Percentiles rank a stretch among this genome's conserved stretches.
Evolutionary conservation across 2,113 vertebrate genomes (phyloP).

Genomic region (Cebus imitator): DNA sequence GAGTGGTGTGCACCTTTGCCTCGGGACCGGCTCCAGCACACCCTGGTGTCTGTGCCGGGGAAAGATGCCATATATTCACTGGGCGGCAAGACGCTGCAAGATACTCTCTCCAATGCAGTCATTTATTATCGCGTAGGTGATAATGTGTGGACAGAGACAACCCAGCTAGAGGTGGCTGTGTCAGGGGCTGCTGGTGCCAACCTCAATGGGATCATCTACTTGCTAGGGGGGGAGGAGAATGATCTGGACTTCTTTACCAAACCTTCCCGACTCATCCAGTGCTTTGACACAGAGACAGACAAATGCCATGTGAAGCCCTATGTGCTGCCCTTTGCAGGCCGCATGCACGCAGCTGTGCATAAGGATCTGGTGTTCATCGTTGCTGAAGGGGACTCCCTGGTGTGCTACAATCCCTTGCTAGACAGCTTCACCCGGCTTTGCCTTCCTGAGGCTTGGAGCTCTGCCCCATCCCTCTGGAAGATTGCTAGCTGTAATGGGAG

Average conservation of each 20-base stretch:
- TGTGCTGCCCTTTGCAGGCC: conserved; percentile 94
- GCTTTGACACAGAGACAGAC: conserved; percentile 94
- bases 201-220: conserved; percentile 95
- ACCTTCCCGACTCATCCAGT: conserved; percentile 98
- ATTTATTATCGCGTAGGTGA: conserved; percentile 97
- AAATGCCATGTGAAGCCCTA: conserved; percentile 96
- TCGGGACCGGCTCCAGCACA: conserved; percentile 96
- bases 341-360: conserved; percentile 97
- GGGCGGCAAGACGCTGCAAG: conserved; percentile 96
- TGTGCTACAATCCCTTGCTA: conserved; percentile 96
- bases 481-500: conserved; percentile 98
- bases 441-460: conserved; percentile 97
- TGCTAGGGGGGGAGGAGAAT: conserved; percentile 97
- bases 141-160: conserved; percentile 98
- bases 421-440: conserved; percentile 98
- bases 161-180: conserved; percentile 94
- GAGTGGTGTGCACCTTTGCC: conserved; percentile 97
- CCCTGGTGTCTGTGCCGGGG: conserved; percentile 92
- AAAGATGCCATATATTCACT: conserved; percentile 97
- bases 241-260: conserved; percentile 99
- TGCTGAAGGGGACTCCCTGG: conserved; percentile 94
- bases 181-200: conserved; percentile 96
- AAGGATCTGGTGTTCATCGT: conserved; percentile 98
- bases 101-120: conserved; percentile 95
- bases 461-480: conserved; percentile 96